phyloP scores from a whole-genome alignment of 2,797 vertebrate genomes.

The Nyctibius grandis region DNA sequence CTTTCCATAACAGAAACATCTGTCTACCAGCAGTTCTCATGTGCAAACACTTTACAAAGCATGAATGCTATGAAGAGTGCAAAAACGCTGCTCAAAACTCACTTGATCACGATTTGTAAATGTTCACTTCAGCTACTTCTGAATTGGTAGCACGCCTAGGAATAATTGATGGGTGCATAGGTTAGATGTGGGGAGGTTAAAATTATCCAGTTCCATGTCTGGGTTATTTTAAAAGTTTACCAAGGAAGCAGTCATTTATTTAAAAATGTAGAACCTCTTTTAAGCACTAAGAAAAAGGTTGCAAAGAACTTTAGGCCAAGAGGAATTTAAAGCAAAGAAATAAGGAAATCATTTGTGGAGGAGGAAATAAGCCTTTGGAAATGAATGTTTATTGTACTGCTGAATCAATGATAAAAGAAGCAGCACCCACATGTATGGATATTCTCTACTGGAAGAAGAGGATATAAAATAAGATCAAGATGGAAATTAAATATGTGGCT shows the following conservation, averaged over 20 bases:
- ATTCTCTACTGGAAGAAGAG: background rate
- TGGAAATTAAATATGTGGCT: constrained; percentile 22
- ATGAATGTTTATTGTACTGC: background rate
- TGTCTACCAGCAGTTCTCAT: background rate
- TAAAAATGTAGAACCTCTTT: background rate
- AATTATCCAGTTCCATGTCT: background rate
- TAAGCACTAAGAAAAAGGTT: background rate
- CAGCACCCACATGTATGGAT: background rate
- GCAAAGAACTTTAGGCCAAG: background rate
- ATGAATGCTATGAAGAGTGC: background rate
- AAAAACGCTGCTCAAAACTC: background rate
- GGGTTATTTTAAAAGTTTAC: background rate
- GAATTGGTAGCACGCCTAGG: background rate
- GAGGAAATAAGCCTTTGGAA: background rate
- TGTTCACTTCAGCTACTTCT: background rate
- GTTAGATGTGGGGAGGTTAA: background rate
- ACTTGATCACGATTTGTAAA: background rate
- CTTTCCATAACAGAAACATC: background rate
- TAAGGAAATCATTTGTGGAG: background rate
- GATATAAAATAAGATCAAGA: background rate
- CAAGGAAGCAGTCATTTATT: background rate
- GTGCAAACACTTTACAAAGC: background rate
- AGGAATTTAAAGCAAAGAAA: background rate
- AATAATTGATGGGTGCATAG: background rate
- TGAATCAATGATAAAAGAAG: background rate